Evolutionary conservation across 2,113 vertebrate genomes (phyloP), one percentile per base, ranked within the genome.

Genomic region (Himantopus leucocephalus): DNA sequence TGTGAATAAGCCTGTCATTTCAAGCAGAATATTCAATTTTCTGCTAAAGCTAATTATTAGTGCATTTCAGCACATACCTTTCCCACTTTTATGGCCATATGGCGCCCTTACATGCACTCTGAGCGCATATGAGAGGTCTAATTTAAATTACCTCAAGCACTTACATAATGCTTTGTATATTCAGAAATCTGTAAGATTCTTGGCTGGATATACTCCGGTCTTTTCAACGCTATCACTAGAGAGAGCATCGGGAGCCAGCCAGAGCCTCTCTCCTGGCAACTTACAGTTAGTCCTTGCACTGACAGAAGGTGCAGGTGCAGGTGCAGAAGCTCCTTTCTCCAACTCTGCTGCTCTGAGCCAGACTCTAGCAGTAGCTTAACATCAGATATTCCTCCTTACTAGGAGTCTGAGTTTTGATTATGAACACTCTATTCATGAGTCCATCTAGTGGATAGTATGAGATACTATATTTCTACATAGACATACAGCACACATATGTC

Each of bases 361-460:
- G 43, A 23, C 27, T 89, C 53, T 47, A 86, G 43, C 41, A 86
- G n/a, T 35, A 88, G 55, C 76, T 81, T 67, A 76, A 60, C 19
- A 56, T 15, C 53, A 56, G 24, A 30, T 37, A 55, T 48, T 95
- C 59, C 50, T 75, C 27, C 43, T 87, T 55, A 50, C 11, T 21
- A 73, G 39, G 34, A 90, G 32, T 12, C 45, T 88, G 83, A 74
- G 21, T 68, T 90, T 80, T 70, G 43, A 62, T 92, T 81, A 39
- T 78, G 60, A 92, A 94, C 77, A 35, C 11, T 58, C 88, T 92
- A 58, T 92, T 95, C 74, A 55, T 37, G 84, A 94, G 94, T 97
- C 94, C 97, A 92, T 95, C 89, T 96, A 96, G 94, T 92, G 91
- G 94, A 90, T 90, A 91, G 8, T 75, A 87, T 27, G 70, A 85